Conservation (phyloP, 2,888 invertebrate species). For the Uloborus plumipes region DNA sequence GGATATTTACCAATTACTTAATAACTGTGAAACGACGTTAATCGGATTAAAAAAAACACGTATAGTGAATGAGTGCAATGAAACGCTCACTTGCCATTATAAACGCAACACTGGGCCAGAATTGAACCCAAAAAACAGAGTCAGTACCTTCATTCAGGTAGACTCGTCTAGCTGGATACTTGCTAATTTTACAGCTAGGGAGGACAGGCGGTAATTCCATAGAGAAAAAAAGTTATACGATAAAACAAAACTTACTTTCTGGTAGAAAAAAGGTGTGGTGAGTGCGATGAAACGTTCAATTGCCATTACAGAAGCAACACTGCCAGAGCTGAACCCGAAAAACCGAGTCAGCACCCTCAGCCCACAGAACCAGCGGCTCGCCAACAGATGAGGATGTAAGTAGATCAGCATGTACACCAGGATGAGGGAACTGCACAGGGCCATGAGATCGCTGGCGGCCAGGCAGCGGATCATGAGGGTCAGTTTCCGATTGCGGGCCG, state of each 20-base stretch:
- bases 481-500: conserved; percentile 82
- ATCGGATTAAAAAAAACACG: no score
- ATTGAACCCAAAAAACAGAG: no score
- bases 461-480: conserved; percentile 83
- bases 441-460: conserved; percentile 84
- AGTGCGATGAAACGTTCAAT: conserved; percentile 88
- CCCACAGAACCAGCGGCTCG: conserved; percentile 76
- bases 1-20: no score
- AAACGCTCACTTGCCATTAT: no score
- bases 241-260: conserved; percentile 77
- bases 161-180: no score
- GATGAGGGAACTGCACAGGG: conserved; percentile 83
- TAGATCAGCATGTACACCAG: conserved; percentile 77
- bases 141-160: no score
- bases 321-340: conserved; percentile 88
- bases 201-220: no score
- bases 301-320: conserved; percentile 90
- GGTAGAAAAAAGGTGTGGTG: conserved; percentile 87
- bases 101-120: no score
- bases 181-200: no score
- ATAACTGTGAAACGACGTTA: no score
- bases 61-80: no score
- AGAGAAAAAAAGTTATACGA: no score
- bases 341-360: conserved; percentile 82
- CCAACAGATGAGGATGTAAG: conserved; percentile 71